Evolutionary conservation across 2,113 vertebrate species (phyloP), one percentile per base, ranked within the genome.

Genomic region (Crocuta crocuta): DNA sequence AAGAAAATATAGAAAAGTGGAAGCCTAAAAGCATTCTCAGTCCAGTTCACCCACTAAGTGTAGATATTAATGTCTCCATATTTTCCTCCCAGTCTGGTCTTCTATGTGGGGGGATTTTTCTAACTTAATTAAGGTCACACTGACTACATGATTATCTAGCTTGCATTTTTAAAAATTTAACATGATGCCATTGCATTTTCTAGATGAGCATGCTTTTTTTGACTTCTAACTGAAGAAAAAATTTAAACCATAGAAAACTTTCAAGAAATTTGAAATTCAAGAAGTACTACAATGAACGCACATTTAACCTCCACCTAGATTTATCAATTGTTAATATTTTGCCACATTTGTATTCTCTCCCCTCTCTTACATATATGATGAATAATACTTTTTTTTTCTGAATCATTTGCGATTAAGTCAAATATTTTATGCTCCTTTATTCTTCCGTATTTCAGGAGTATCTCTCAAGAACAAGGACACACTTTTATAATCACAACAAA

Each of bases 51-150:
- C 2, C 31, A 80, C 50, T 33, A 66, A 76, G 70, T 48, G 39
- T 33, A 50, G 10, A 48, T 53, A 23, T 58, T 74, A 10, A 70
- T 48, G 23, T 35, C 85, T 91, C 16, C 23, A 0, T 39, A 83
- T 79, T 96, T 95, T 82, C 11, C 50, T 80, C 96, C 31, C 21
- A 78, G 26, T 81, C 13, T 80, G 79, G 23, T 74, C 86, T 97
- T 81, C n/a, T 24, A 5, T 13, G 17, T 81, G 68, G 21, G 70
- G 33, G 80, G 70, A 35, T 11, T 66, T 97, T 91, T 74, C 4
- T 43, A 86, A 91, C 3, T 73, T 87, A 58, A 26, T 87, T 95
- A 81, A 88, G 24, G 58, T 76, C 17, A 93, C 2, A 5, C 19
- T 31, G 10, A 74, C 88, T 96, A 28, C 4, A 81, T 84, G 35